Percentiles rank a stretch among this genome's conserved stretches.
Evolutionary conservation across 2,797 vertebrate genomes (phyloP).

Genomic region (Nyctalus aviator): DNA sequence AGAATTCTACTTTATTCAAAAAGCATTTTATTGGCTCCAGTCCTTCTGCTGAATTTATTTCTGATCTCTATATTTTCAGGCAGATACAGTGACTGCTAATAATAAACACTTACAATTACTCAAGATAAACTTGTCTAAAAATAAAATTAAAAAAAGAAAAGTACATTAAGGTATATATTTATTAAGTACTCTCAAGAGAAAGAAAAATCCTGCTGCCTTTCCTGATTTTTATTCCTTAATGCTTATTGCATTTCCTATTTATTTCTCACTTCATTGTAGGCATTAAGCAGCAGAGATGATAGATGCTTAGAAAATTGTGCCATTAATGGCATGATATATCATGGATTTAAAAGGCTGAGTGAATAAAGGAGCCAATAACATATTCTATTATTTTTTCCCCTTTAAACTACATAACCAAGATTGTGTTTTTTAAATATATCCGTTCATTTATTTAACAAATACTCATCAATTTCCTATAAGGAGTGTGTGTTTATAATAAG

Average conservation of each 20-base stretch:
- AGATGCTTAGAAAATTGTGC: conserved; percentile 3
- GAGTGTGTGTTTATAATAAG: not conserved
- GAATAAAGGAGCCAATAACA: not conserved
- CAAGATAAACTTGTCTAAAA: conserved; percentile 5
- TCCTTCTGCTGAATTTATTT: not conserved
- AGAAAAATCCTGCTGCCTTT: not conserved
- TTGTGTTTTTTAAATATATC: not conserved
- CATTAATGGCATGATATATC: not conserved
- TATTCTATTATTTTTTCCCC: not conserved
- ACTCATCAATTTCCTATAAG: not conserved
- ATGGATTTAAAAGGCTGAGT: not conserved
- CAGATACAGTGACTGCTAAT: not conserved
- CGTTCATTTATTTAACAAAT: not conserved
- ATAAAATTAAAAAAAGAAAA: not conserved
- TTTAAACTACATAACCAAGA: not conserved
- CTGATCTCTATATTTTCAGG: not conserved
- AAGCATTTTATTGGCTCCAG: not conserved
- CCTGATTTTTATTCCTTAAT: not conserved
- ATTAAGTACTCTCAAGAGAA: not conserved
- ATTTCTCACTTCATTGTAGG: conserved; percentile 33
- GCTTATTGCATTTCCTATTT: conserved; percentile 54
- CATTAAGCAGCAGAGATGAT: conserved; percentile 40
- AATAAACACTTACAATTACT: conserved; percentile 23
- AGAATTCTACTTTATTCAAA: not conserved
- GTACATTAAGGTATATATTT: not conserved